Percentiles rank a stretch among this genome's conserved stretches.
Evolutionary conservation across 2,113 vertebrate species (phyloP).

Genomic region (Uropsilus gracilis): DNA sequence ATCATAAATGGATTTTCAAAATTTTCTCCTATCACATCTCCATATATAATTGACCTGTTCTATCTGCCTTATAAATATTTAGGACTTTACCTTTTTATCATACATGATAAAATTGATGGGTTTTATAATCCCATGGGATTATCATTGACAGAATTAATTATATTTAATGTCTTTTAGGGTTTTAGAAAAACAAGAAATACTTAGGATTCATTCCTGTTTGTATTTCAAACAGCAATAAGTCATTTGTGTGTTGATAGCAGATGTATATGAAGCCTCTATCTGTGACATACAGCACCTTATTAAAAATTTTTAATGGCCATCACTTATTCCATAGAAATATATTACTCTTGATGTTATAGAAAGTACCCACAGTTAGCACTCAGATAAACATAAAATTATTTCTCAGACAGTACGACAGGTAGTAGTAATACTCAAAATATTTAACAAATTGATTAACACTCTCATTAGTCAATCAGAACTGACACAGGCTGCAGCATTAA

Average conservation of each 20-base stretch:
- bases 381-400: conserved; percentile 41
- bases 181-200: background rate
- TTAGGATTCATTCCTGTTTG: background rate
- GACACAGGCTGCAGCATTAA: background rate
- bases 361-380: background rate
- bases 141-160: background rate
- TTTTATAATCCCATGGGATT: background rate
- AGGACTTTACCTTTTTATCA: background rate
- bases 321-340: conserved; percentile 35
- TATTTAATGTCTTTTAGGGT: background rate
- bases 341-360: background rate
- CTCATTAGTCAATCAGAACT: background rate
- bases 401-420: background rate
- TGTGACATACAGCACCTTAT: background rate
- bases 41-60: background rate
- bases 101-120: background rate
- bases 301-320: background rate
- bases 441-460: background rate
- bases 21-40: background rate
- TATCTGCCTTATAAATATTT: background rate
- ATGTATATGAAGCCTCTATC: background rate
- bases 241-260: background rate
- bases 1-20: conserved; percentile 15
- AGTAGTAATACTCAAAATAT: conserved; percentile 8
- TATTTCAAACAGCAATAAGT: background rate